Evolutionary conservation across 2,888 invertebrate genomes (phyloP), one percentile per base, ranked within the genome.

Genomic region (Drosophila suboccidentalis): DNA sequence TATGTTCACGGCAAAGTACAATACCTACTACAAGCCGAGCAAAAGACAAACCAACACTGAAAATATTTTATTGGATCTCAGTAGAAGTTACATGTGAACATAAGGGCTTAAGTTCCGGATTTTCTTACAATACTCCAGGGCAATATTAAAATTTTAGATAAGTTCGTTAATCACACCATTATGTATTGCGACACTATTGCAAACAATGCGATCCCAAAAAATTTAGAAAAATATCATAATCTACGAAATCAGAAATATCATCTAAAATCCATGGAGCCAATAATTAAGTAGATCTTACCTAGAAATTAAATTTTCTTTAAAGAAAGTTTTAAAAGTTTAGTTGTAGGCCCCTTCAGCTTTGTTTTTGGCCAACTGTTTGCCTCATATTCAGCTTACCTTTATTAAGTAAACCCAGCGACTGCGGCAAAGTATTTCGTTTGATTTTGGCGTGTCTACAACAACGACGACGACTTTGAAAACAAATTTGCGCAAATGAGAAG

Each of bases 401-500:
- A 60, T 60, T 69, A 60, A 44, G 76, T 34, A 50, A 58, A 50
- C 29, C 32, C 44, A 54, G 39, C n/a, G 43, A 69, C 53, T 69
- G 54, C 58, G 70, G 69, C 71, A 74, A 79, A 80, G 53, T 62
- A 58, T 68, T 73, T 73, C 71, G 76, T 84, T 82, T 84, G 81
- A 73, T 80, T 78, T 80, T 80, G 75, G 76, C 80, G 70, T 85
- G 82, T 78, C 79, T 84, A 68, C 71, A 65, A 55, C 69, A 11
- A 41, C 62, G 65, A 39, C 70, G 67, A 75, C 76, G 87, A 82
- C 88, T 86, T 87, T 83, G 80, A 82, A 88, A 86, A 82, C 80
- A 88, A 75, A 80, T 77, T 73, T 74, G 75, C 75, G 69, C 74
- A 60, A 86, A 81, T 73, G 58, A 63, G 69, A 60, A 68, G 58